These are phyloP conservation scores for Limanda limanda DNA, from an alignment of 2,113 vertebrate species.

Conservation along the genomic window DNA sequence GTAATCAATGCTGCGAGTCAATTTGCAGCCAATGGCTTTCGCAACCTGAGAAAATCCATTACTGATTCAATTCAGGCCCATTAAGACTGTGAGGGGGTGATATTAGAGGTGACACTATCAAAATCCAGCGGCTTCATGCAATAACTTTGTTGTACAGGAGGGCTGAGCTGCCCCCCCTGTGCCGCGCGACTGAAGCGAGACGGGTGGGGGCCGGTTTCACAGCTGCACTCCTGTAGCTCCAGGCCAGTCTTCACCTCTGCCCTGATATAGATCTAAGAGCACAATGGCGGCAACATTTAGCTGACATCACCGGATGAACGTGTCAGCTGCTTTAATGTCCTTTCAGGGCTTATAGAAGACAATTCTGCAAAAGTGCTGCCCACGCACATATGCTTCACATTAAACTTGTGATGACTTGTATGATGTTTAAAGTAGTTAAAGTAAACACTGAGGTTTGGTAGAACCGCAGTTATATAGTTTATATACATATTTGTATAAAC, in stretches of 20 bases:
- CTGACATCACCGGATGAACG: conserved; percentile 55
- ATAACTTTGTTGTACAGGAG: conserved; percentile 42
- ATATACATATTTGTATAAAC: background rate
- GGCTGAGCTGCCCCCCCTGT: background rate
- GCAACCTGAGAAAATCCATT: conserved; percentile 54
- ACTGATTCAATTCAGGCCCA: conserved; percentile 64
- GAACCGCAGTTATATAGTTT: too few species aligned
- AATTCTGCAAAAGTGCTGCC: conserved; percentile 45
- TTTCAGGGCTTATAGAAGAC: conserved; percentile 54
- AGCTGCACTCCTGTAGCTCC: background rate
- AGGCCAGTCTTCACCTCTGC: conserved; percentile 65
- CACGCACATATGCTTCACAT: conserved; percentile 37
- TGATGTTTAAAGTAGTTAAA: conserved; percentile 35
- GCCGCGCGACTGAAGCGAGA: background rate
- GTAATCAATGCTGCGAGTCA: conserved; percentile 75
- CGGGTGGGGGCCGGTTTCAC: conserved; percentile 19
- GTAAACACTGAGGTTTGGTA: conserved; percentile 4
- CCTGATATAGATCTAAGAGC: conserved; percentile 64
- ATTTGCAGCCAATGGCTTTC: conserved; percentile 67
- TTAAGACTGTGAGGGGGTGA: conserved; percentile 45
- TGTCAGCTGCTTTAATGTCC: conserved; percentile 64
- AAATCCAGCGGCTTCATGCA: conserved; percentile 51
- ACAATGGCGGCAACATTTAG: conserved; percentile 63
- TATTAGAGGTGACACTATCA: conserved; percentile 63
- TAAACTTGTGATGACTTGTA: conserved; percentile 17